These are phyloP conservation scores for Eupithecia dodoneata DNA, from an alignment of 2,888 invertebrate genomes.

Conservation along the genomic window DNA sequence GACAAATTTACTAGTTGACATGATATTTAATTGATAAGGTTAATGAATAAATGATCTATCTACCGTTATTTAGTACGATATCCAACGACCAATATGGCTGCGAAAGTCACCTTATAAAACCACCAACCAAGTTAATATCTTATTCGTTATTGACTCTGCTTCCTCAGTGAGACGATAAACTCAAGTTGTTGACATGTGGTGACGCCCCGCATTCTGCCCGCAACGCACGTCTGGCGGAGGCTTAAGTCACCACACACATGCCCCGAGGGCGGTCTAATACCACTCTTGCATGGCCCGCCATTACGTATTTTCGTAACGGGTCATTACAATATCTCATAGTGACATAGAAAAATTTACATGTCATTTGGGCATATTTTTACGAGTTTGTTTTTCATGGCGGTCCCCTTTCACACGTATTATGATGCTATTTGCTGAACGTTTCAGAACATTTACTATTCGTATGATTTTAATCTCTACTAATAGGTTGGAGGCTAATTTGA, in stretches of 20 bases:
- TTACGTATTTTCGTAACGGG: conserved; percentile 80
- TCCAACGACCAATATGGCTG: background rate
- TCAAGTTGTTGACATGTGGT: background rate
- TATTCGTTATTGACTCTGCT: background rate
- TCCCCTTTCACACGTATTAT: conserved; percentile 71
- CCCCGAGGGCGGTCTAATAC: conserved; percentile 74
- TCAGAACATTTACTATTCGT: conserved; percentile 62
- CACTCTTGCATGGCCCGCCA: conserved; percentile 75
- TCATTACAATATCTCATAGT: conserved; percentile 83
- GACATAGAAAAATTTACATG: conserved; percentile 83
- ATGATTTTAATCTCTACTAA: conserved; percentile 58
- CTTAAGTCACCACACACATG: conserved; percentile 68
- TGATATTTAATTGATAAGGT: background rate
- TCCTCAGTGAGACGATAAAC: background rate
- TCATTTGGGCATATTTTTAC: conserved; percentile 79
- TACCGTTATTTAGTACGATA: background rate
- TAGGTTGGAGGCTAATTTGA: conserved; percentile 44
- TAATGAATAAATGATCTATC: no score
- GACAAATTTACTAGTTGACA: background rate
- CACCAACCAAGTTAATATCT: background rate
- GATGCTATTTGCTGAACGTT: conserved; percentile 60
- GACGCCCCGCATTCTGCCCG: background rate
- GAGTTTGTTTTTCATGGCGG: conserved; percentile 82
- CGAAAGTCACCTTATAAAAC: background rate
- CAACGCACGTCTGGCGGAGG: conserved; percentile 27